These are phyloP conservation scores for Sebastes steindachneri DNA, from an alignment of 2,797 vertebrate species.

Conservation along the genomic window DNA sequence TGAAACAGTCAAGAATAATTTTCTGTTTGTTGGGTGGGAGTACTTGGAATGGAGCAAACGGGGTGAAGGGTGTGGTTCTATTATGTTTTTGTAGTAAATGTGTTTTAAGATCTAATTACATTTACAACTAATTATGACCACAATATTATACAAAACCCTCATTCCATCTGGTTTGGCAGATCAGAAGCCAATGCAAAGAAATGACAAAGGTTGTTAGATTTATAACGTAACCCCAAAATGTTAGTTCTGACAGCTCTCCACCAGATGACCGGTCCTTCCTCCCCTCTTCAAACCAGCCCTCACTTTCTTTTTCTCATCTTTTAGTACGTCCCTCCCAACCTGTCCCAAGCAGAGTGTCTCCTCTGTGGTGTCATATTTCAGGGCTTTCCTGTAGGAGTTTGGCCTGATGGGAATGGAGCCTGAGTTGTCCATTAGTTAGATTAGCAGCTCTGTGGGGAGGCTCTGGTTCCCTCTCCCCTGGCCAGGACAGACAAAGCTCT, in stretches of 20 bases:
- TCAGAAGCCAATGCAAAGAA: background rate
- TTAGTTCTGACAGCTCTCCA: background rate
- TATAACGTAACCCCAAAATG: background rate
- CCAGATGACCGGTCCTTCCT: background rate
- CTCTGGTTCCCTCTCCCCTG: conserved; percentile 60
- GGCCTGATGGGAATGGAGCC: conserved; percentile 58
- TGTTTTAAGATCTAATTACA: conserved; percentile 13
- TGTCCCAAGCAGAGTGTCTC: conserved; percentile 42
- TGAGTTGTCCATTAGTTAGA: conserved; percentile 73
- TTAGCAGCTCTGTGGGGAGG: conserved; percentile 70
- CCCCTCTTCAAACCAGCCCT: background rate
- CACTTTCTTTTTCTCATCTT: conserved; percentile 34
- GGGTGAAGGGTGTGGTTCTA: background rate
- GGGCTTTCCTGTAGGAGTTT: conserved; percentile 56
- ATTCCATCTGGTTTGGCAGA: background rate
- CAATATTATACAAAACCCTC: background rate
- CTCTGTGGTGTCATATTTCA: conserved; percentile 67
- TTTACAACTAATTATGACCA: background rate
- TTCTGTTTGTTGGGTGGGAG: background rate
- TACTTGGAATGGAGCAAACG: background rate
- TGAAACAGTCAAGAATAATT: background rate
- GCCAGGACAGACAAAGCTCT: conserved; percentile 61
- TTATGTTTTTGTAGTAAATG: background rate
- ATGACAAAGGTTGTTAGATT: background rate
- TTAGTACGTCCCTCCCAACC: background rate